These are phyloP conservation scores for Lepus oiostolus DNA, from an alignment of 2,797 vertebrate genomes.

Conservation along the genomic window DNA sequence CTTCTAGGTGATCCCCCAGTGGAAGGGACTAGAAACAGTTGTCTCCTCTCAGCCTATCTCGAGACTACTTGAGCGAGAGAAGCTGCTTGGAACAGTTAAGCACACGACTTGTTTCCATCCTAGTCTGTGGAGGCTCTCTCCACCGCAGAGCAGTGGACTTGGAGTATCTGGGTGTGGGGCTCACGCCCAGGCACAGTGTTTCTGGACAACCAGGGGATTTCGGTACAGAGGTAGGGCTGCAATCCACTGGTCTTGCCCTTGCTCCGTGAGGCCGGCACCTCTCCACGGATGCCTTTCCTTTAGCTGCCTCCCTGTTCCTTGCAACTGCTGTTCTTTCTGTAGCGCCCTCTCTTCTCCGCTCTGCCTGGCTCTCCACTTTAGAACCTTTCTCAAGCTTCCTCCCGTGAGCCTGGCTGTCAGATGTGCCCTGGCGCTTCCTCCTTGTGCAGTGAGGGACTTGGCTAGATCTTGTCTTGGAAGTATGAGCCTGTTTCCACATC, in stretches of 20 bases:
- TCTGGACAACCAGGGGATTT: not conserved
- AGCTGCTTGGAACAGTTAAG: not conserved
- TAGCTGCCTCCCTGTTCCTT: not conserved
- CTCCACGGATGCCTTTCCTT: not conserved
- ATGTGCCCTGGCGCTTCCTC: not conserved
- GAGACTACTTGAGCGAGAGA: not conserved
- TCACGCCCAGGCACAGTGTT: not conserved
- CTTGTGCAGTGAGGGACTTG: not conserved
- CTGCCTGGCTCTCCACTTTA: not conserved
- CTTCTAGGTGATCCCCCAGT: no score
- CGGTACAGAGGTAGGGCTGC: not conserved
- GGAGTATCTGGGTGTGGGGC: not conserved
- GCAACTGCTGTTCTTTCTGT: not conserved
- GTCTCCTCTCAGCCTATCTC: not conserved
- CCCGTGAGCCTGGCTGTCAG: not conserved
- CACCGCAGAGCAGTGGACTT: not conserved
- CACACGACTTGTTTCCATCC: not conserved
- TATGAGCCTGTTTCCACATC: not conserved
- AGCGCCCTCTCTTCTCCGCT: not conserved
- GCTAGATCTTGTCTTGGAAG: not conserved
- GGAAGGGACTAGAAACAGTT: not conserved
- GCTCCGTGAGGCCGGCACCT: not conserved
- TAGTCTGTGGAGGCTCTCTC: not conserved
- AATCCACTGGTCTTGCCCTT: rapidly evolving
- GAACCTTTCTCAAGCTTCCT: not conserved